Base-by-base conservation (phyloP, 2,113 vertebrate genomes). In the Trematocara unimaculatum region DNA sequence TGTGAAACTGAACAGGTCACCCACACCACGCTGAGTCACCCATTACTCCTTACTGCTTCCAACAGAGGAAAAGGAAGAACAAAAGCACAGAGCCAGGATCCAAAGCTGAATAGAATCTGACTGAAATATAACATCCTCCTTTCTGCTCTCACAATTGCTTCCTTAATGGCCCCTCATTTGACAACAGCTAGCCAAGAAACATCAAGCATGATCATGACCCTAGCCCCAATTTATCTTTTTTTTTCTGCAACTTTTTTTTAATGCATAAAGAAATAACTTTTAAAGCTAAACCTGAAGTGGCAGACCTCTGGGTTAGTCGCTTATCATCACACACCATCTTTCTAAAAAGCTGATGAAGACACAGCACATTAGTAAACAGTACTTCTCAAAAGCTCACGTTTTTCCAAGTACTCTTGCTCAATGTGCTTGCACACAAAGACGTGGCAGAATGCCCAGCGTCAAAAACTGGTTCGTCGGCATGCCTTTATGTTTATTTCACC, bases 1-100 rank as follows among this genome's bases (percentile, higher is more conserved):
- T 90, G 90, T 90, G 90, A 90, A 94, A 94, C 84, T 84, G 84
- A 92, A 89, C 93, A 93, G 93, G 90, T 95, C 93, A 95, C 83
- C 86, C 78, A 86, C 84, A 89, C 89, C 56, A 49, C 33, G 29
- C 91, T 89, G 91, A 92, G 84, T 93, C 94, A 93, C 87, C 86
- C 62, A 84, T 89, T 85, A 89, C 79, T 92, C 82, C 84, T 89
- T 23, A 42, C 62, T 23, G 58, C 38, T 8, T 85, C 79, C 84
- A 58, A 31, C 23, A 49, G 83, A 87, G 90, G 91, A 89, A 93
- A 80, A 88, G 54, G 79, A 26, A 78, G 84, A 87, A 93, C 85
- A 84, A 86, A 88, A 83, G 81, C 82, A 84, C 81, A 88, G 89
- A 88, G 93, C 91, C 91, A 79, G 64, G 79, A 92, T 80, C 84